Evolutionary conservation across 1,140 invertebrate genomes (phyloP), one percentile per base, ranked within the genome.

Genomic region (Drosophila melanogaster): DNA sequence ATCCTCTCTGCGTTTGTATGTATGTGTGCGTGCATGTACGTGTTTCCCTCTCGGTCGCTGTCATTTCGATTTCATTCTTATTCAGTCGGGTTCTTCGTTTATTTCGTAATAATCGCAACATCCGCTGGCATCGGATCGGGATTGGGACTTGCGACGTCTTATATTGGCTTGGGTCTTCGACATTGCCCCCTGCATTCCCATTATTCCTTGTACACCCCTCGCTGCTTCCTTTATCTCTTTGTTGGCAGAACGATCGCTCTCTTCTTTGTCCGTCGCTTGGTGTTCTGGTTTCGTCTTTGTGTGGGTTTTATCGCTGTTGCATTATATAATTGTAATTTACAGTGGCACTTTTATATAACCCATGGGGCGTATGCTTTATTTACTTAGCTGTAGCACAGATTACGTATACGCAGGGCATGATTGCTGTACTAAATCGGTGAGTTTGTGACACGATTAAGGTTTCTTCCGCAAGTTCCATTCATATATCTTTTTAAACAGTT

Each of bases 21-120:
- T 30, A 41, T 50, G 10, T 50, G 35, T 19, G 44, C 22, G n/a
- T 7, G 40, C 11, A 8, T 30, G 30, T 30, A 30, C 30, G 15
- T 46, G 5, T 57, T 33, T 38, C 38, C 37, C 46, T 49, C 43
- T 66, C 53, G 46, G 14, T 30, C 24, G 41, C 54, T 19, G 40
- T 77, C 76, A 85, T 70, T 86, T 81, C 72, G 66, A 77, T 77
- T 76, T 77, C 61, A 76, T 87, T 87, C 83, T 89, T 86, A 69
- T 83, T 86, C 49, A 51, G 19, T 51, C 49, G 35, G 30, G 49
- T 51, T 51, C 78, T 71, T 81, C 84, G 79, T 83, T 83, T 87
- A 87, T 87, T 87, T 87, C 84, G 84, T 89, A 87, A 87, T 89
- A 89, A 84, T 84, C 81, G 81, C 80, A 84, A 84, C 77, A 85